Evolutionary conservation across 2,888 invertebrate genomes (phyloP).

Genomic region (Brachyptera putata): DNA sequence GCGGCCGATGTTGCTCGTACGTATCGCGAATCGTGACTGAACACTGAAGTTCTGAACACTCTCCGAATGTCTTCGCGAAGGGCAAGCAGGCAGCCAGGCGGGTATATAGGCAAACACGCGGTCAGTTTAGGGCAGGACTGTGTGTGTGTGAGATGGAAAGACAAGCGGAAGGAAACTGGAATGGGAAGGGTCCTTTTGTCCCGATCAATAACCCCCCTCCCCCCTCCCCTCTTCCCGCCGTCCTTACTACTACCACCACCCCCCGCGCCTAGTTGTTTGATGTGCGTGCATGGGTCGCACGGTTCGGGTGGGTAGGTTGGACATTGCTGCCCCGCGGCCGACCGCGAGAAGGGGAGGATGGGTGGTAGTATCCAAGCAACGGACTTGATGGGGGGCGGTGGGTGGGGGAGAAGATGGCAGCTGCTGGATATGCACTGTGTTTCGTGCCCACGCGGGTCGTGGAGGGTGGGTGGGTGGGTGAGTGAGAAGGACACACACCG

Average conservation of each 20-base stretch:
- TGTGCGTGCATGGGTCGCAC: conserved; percentile 29
- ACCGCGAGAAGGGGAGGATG: conserved; percentile 33
- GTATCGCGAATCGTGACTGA: conserved; percentile 36
- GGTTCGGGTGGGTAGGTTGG: conserved; percentile 36
- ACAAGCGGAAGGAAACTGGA: conserved; percentile 29
- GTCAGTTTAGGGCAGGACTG: conserved; percentile 22
- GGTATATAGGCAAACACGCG: conserved; percentile 31
- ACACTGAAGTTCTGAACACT: conserved; percentile 29
- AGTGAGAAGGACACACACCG: conserved; percentile 32
- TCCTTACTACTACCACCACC: conserved; percentile 13
- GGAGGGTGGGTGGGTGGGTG: conserved; percentile 39
- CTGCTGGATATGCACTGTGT: conserved; percentile 19
- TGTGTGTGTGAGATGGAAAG: conserved; percentile 19
- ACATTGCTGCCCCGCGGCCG: conserved; percentile 27
- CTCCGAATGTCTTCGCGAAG: conserved; percentile 22
- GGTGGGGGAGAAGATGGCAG: conserved; percentile 26
- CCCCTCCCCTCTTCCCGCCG: conserved; percentile 23
- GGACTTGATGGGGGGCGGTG: conserved; percentile 36
- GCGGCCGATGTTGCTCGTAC: conserved; percentile 33
- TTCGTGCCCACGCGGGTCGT: conserved; percentile 31
- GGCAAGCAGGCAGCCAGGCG: no score
- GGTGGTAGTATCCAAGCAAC: conserved; percentile 41
- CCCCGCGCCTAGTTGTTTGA: conserved; percentile 3
- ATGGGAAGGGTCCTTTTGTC: conserved; percentile 31
- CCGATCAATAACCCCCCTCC: conserved; percentile 33